Evolutionary conservation across 2,797 vertebrate species (phyloP), one percentile per base, ranked within the genome.

Genomic region (Schizopygopsis pylzovi): DNA sequence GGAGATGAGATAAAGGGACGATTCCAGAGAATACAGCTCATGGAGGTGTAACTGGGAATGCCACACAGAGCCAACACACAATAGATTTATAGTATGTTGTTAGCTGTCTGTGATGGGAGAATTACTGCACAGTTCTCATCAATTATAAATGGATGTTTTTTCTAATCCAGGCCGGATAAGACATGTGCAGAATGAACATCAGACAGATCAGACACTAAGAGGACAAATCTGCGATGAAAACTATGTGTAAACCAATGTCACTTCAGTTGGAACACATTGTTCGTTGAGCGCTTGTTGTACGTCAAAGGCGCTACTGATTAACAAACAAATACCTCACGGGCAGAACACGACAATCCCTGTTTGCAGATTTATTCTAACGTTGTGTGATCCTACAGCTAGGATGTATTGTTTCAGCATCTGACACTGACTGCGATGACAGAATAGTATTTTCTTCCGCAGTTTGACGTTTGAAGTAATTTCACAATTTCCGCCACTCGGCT

Each of bases 401-500:
- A 92, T 82, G 87, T 76, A 87, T 90, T 83, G 86, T 94, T 90
- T 87, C 86, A 76, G 87, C 61, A 89, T 78, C 84, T 92, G 91
- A 92, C 93, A 92, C 63, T 80, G 86, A 85, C 89, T 65, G 45
- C 5, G 20, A 45, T 61, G 79, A 81, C 86, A 84, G 78, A 54
- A 0, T 25, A 39, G 54, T 15, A 33, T 61, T 78, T 83, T 71
- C 28, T n/a, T 80, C n/a, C 78, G 43, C n/a, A 63, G 22, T 15
- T 82, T 68, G 81, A 72, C 22, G 83, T 80, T 93, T 92, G 90
- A 90, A 86, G 91, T 92, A 94, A 94, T 94, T 94, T 91, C 81
- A 88, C 90, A 92, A 92, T 95, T 92, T 95, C 94, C 89, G 87
- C 87, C 90, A 89, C 91, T 92, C 86, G 63, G 88, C 90, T 91